phyloP scores from a whole-genome alignment of 2,797 vertebrate species.

The Chaunax sp. region DNA sequence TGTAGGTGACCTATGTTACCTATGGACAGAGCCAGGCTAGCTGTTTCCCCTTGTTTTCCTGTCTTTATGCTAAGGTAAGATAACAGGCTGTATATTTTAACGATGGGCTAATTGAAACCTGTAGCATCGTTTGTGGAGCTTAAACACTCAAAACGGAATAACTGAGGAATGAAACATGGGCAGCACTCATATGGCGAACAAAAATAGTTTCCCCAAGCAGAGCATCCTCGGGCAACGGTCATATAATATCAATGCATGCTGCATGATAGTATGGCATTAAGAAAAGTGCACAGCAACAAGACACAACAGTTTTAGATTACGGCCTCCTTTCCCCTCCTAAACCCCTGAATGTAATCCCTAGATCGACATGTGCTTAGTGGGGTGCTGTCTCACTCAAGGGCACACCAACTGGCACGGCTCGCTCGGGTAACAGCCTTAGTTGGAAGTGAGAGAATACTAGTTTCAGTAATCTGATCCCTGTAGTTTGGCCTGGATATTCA shows the following conservation, averaged over 20 bases:
- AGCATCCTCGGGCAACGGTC: conserved; percentile 72
- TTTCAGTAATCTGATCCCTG: conserved; percentile 72
- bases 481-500: conserved; percentile 61
- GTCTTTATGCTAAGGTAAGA: conserved; percentile 3
- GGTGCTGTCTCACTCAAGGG: conserved; percentile 82
- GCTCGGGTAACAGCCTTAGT: conserved; percentile 69
- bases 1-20: neutral
- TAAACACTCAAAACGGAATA: conserved; percentile 46
- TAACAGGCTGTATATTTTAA: neutral
- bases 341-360: conserved; percentile 80
- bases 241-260: conserved; percentile 69
- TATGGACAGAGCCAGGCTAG: neutral
- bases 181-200: conserved; percentile 56
- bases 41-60: neutral
- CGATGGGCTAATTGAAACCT: conserved; percentile 37
- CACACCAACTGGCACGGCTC: conserved; percentile 78
- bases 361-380: conserved; percentile 75
- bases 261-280: conserved; percentile 73
- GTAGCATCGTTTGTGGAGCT: conserved; percentile 39
- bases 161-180: conserved; percentile 62
- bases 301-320: conserved; percentile 85
- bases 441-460: conserved; percentile 75
- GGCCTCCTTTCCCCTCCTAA: conserved; percentile 77
- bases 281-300: conserved; percentile 81
- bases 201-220: conserved; percentile 74